A percentile compares a stretch with the other conserved stretches of the same genome.
phyloP scores from a whole-genome alignment of 1,140 invertebrate species.

The Bursaphelenchus mucronatus region DNA sequence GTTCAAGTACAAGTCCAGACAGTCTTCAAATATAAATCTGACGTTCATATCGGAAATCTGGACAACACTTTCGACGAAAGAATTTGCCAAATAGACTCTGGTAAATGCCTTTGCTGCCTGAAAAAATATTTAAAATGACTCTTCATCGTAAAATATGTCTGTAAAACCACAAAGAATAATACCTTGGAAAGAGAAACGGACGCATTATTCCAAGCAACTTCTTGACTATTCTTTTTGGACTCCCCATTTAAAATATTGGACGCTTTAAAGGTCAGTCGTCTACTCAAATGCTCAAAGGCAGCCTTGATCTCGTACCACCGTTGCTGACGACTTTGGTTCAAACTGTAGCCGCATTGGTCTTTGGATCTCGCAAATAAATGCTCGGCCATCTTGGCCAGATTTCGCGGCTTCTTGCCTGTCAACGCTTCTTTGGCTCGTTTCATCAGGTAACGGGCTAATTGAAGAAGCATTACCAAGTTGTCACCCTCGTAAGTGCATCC shows the following conservation, averaged over 20 bases:
- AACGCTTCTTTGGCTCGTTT: not conserved
- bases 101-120: constrained; percentile 36
- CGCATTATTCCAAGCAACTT: constrained; percentile 44
- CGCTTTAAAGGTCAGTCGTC: constrained; percentile 41
- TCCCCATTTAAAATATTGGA: constrained; percentile 24
- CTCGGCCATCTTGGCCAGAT: not conserved
- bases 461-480: constrained; percentile 82
- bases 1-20: constrained; percentile 40
- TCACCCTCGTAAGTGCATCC: constrained; percentile 82
- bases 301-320: constrained; percentile 37
- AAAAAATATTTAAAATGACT: not conserved
- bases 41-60: not conserved
- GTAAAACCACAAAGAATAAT: not conserved
- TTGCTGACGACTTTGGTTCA: constrained; percentile 7
- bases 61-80: constrained; percentile 25
- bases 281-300: constrained; percentile 58
- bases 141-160: not conserved
- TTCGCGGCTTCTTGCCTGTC: not conserved
- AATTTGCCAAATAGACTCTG: constrained; percentile 34
- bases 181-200: constrained; percentile 36
- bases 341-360: constrained; percentile 42
- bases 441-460: constrained; percentile 72
- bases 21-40: constrained; percentile 24
- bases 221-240: constrained; percentile 19
- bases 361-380: constrained; percentile 39